Base-by-base conservation (phyloP, 2,888 invertebrate species). In the Zeuzera pyrina region DNA sequence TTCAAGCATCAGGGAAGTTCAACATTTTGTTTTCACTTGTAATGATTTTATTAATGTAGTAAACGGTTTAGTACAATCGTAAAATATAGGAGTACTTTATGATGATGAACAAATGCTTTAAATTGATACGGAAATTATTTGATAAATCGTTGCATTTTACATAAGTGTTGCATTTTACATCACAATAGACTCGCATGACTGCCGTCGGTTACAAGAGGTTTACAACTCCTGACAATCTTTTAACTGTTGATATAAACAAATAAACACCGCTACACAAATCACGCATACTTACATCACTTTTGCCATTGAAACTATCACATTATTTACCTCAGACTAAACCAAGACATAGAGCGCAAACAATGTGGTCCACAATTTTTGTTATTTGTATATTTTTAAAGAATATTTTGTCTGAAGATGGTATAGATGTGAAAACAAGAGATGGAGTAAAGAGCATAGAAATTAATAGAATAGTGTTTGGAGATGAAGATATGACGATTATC, bases 401-500 rank as follows among this genome's bases (percentile, higher is more conserved):
- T 15, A 39, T 47, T n/a, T 3, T 41, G 3, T 43, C 55, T 13
- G 61, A 65, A 32, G 57, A 61, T 2, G 62, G 59, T 0, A 57
- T 72, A 15, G 53, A 64, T 1, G 58, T 65, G 29, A 47, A 52
- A 2, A 19, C 67, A 2, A 66, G 57, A 29, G 58, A 66, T 3
- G 70, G 66, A 2, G 66, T 69, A 0, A 50, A 40, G 3, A 76
- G 73, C 38, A 12, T 52, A 11, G 71, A 70, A 0, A 69, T 57
- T 15, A 12, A 25, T 12, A 67, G 56, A 33, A 40, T 77, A 1
- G 38, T 78, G 1, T 78, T 74, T 30, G 76, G 72, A 1, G 72
- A 77, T 35, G 68, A 77, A 47, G 70, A 77, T 23, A 31, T 76
- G 35, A 50, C 55, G 2, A 31, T 70, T 1, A 43, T 74, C 3